phyloP scores from a whole-genome alignment of 1,140 invertebrate species.

The Eumeta japonica region DNA sequence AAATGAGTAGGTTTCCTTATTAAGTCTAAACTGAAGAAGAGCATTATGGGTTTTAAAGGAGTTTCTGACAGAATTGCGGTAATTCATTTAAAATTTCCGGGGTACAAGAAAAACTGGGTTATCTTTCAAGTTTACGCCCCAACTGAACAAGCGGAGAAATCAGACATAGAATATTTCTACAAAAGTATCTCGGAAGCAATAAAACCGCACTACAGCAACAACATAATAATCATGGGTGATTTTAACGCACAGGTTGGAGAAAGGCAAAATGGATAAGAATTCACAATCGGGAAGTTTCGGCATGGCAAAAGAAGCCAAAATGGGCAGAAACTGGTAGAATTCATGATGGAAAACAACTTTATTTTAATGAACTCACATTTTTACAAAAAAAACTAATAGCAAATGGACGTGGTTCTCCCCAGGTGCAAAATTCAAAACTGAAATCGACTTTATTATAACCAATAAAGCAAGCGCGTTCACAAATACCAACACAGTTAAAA shows the following conservation, averaged over 20 bases:
- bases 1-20: slow-evolving; percentile 14
- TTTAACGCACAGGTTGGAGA: too few relatives aligned
- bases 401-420: slow-evolving; percentile 14
- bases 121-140: slow-evolving; percentile 18
- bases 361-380: slow-evolving; percentile 9
- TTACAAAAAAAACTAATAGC: slow-evolving; percentile 7
- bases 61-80: too few relatives aligned
- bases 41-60: slow-evolving; percentile 9
- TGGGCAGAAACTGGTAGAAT: too few relatives aligned
- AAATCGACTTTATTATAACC: slow-evolving; percentile 14
- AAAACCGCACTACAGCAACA: too few relatives aligned
- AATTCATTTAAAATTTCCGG: slow-evolving; percentile 9
- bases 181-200: neutral
- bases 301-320: slow-evolving; percentile 17
- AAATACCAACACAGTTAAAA: slow-evolving; percentile 9
- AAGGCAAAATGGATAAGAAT: too few relatives aligned
- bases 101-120: slow-evolving; percentile 10
- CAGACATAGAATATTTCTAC: too few relatives aligned
- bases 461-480: too few relatives aligned
- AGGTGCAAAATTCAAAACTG: slow-evolving; percentile 5
- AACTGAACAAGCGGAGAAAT: slow-evolving; percentile 14
- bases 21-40: slow-evolving; percentile 7
- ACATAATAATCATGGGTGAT: too few relatives aligned
- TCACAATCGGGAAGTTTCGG: slow-evolving; percentile 11
- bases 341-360: too few relatives aligned